Conservation (phyloP, 2,888 invertebrate species). For the Protophormia terraenovae region DNA sequence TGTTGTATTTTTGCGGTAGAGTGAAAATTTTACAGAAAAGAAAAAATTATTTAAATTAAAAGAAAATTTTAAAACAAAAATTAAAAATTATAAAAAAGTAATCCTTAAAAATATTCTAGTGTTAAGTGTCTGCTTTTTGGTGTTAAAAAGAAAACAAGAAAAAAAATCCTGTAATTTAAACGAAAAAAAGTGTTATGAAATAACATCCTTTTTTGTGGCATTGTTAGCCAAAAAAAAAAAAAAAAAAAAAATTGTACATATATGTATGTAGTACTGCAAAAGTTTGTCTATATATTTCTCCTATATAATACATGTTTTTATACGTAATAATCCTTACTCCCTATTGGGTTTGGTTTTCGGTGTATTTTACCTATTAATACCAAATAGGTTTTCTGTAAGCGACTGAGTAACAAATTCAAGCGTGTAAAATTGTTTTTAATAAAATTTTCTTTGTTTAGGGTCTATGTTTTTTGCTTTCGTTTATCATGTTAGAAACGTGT, state of each 20-base stretch:
- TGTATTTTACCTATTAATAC: too few relatives aligned
- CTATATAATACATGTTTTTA: not conserved
- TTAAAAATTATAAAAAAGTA: not conserved
- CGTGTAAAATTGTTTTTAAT: not conserved
- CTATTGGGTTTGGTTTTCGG: slow-evolving; percentile 15
- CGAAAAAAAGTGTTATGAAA: slow-evolving; percentile 66
- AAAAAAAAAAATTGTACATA: not conserved
- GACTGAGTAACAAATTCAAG: not conserved
- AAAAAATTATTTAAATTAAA: not conserved
- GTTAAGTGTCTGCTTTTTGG: not conserved
- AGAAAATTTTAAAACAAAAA: not conserved
- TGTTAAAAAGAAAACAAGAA: too few relatives aligned
- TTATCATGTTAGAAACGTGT: slow-evolving; percentile 1
- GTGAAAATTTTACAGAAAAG: slow-evolving; percentile 36
- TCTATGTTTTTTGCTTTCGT: not conserved
- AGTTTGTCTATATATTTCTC: not conserved
- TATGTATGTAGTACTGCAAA: not conserved
- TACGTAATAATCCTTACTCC: slow-evolving; percentile 41
- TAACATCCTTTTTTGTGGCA: slow-evolving; percentile 57
- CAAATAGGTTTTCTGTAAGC: not conserved
- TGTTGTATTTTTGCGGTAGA: slow-evolving; percentile 49
- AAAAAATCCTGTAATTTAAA: too few relatives aligned
- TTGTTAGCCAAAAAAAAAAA: slow-evolving; percentile 35
- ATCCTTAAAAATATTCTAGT: not conserved
- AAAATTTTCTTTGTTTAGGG: slow-evolving; percentile 27